Evolutionary conservation across 2,113 vertebrate species (phyloP), one percentile per base, ranked within the genome.

Genomic region (Spea multiplicata): DNA sequence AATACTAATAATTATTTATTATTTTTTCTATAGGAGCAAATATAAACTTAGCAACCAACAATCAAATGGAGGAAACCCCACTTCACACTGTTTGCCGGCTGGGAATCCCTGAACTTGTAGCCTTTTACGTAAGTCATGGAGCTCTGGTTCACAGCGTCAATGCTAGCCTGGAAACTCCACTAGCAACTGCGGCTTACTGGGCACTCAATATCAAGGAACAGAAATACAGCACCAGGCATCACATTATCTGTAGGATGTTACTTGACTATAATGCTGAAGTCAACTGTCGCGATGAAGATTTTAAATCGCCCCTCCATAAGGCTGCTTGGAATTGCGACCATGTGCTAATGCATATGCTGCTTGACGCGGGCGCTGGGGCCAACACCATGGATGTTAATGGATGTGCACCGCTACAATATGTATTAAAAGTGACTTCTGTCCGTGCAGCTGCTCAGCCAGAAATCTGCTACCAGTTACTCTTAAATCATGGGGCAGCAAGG

Each of bases 321-420:
- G 97, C 97, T 0, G 94, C 96, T 78, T 99, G 97, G 97, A 98
- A 97, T 88, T 96, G 95, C 7, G 97, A 99, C 80, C 93, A 96
- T 0, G 55, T 94, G 70, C 89, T 98, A 73, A 91, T 97, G 84
- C 88, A 94, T 73, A 96, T 99, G 93, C 87, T 99, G 85, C 89
- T 99, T 83, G 94, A 95, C 62, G 95, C 94, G 0, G 96, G 96
- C 1, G 95, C 95, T 0, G 86, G 95, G 57, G 81, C 94, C 30
- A 92, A 92, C 12, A 78, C 91, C 76, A 94, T 99, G 95, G 97
- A 99, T 81, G 93, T 96, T 82, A 97, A 97, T 0, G 97, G 96
- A 70, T 98, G 96, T 3, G 91, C 93, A 0, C 92, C 97, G 9
- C 89, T 98, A 13, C 96, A 99, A 82, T 98, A 98, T 0, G 88